These are phyloP conservation scores for Lithobates pipiens DNA, from an alignment of 2,797 vertebrate genomes.

Conservation along the genomic window DNA sequence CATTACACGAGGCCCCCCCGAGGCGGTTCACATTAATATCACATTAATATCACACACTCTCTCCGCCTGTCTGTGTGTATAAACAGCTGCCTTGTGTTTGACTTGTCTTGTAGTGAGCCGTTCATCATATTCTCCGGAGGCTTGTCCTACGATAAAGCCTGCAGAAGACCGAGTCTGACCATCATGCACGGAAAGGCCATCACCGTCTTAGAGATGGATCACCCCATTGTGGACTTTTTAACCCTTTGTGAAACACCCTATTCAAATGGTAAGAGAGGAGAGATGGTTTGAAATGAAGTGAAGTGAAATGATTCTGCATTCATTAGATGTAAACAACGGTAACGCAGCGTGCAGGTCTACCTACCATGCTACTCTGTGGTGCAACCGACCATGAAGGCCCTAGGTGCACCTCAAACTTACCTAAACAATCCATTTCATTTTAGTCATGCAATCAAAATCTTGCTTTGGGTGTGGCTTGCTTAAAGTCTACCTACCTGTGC, in stretches of 20 bases:
- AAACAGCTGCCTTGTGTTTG: neutral
- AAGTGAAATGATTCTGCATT: no score
- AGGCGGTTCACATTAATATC: neutral
- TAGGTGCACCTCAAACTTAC: no score
- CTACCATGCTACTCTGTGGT: no score
- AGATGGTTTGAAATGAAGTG: no score
- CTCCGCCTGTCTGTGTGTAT: neutral
- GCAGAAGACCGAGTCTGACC: constrained; percentile 93
- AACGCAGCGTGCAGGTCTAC: no score
- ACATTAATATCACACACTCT: neutral
- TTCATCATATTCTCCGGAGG: constrained; percentile 97
- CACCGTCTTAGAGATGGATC: constrained; percentile 98
- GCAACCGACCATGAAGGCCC: no score
- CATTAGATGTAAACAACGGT: no score
- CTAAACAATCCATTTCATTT: no score
- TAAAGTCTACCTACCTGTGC: no score
- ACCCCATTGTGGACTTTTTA: constrained; percentile 97
- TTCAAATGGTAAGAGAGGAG: constrained; percentile 86
- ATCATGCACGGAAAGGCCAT: constrained; percentile 99
- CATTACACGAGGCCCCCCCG: neutral
- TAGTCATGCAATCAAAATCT: no score
- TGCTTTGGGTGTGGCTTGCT: no score
- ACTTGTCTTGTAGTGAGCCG: constrained; percentile 81
- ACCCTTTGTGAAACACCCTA: constrained; percentile 96
- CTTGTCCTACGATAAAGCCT: constrained; percentile 93